Evolutionary conservation across 2,888 invertebrate genomes (phyloP), one percentile per base, ranked within the genome.

Genomic region (Actias luna): DNA sequence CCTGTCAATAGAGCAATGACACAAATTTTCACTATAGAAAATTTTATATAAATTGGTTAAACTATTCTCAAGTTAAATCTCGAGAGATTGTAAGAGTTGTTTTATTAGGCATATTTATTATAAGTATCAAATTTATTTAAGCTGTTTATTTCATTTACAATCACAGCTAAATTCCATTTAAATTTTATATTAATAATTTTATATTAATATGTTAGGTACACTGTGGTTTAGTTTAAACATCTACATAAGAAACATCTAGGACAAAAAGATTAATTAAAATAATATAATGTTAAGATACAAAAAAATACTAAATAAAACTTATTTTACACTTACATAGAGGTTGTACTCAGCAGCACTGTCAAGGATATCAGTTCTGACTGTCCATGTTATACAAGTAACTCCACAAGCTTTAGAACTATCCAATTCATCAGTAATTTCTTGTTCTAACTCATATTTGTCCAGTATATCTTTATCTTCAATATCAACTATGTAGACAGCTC

Each of bases 381-480:
- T 93, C 97, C 98, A 98, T 52, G 94, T 93, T 36, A 98, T 93
- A 73, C 95, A 96, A 27, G 95, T 95, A 33, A 97, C 94, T 61
- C 95, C 94, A 73, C 92, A 93, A 60, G 92, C 89, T 60, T 95
- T 93, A 3, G 76, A 68, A 65, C 82, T 84, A 61, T 92, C 87
- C 70, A 93, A 91, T 62, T 93, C 88, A 73, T 86, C 82, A 42
- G 89, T 80, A 36, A 87, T 85, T 61, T 93, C 85, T 64, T 75
- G 77, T 60, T 87, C 83, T 67, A 92, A 80, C 66, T 93, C 88
- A 76, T 94, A 92, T 36, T 93, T 94, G 70, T 96, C 95, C 14
- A 98, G 92, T 63, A 95, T 93, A 74, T 96, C 96, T 77, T 97
- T 97, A 74, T 97, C 97, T 88, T 98, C 98, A 60, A 98, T 96